A percentile compares a stretch with the other conserved stretches of the same genome.
Conservation (phyloP, 2,113 vertebrate species). For the Callipepla californica region DNA sequence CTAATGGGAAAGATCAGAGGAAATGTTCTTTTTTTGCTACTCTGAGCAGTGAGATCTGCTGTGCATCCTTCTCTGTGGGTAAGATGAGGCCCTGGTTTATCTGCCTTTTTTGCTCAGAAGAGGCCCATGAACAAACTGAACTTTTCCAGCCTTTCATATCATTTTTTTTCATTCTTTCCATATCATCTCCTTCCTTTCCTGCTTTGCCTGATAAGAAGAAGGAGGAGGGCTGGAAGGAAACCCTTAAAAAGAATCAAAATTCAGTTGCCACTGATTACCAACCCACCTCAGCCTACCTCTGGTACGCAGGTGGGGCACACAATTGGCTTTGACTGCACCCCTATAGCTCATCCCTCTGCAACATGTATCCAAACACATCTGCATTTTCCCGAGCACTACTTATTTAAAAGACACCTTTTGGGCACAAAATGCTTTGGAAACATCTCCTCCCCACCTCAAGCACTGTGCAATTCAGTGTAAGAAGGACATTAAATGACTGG, state of each 20-base stretch:
- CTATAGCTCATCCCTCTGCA: rapidly evolving
- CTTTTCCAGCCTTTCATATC: neutral
- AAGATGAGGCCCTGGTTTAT: neutral
- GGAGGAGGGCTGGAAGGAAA: neutral
- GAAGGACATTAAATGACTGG: too few species aligned
- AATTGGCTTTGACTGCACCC: neutral
- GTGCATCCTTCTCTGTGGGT: neutral
- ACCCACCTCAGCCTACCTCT: neutral
- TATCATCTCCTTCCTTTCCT: neutral
- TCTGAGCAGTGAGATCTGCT: neutral
- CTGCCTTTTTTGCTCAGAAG: neutral
- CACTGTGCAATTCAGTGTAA: too few species aligned
- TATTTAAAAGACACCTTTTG: neutral
- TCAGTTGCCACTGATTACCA: neutral
- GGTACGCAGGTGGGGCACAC: neutral
- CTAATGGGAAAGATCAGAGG: neutral
- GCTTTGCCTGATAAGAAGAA: neutral
- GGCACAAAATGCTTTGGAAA: neutral
- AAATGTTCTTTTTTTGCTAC: neutral
- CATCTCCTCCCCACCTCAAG: neutral
- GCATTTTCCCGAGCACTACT: neutral
- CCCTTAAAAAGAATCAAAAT: neutral
- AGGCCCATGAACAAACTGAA: rapidly evolving
- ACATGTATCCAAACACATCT: neutral
- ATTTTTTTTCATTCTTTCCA: too few species aligned